Evolutionary conservation across 2,113 vertebrate species (phyloP).

Genomic region (Mungos mungo): DNA sequence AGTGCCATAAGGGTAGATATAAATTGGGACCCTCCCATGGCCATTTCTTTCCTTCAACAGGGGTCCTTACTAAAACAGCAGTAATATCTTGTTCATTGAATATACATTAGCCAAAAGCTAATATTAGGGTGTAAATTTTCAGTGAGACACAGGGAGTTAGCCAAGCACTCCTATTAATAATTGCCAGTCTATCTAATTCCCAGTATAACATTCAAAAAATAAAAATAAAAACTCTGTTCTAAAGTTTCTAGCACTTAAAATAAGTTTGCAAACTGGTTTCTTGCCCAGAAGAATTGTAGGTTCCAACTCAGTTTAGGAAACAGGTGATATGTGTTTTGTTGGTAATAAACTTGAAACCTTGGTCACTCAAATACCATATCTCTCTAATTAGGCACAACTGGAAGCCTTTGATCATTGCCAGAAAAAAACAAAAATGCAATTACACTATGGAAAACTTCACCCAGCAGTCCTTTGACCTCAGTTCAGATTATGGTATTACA

Average conservation of each 20-base stretch:
- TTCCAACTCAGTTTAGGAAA: constrained; percentile 67
- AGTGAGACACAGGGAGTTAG: not conserved
- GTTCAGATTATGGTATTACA: not conserved
- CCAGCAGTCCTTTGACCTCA: not conserved
- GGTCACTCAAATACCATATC: constrained; percentile 66
- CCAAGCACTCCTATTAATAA: constrained; percentile 44
- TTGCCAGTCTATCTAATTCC: constrained; percentile 61
- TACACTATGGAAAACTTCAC: constrained; percentile 9
- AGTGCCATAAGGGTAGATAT: not conserved
- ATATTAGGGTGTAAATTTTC: constrained; percentile 22
- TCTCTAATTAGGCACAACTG: constrained; percentile 68
- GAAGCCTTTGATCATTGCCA: constrained; percentile 60
- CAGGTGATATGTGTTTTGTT: constrained; percentile 63
- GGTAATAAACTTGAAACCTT: constrained; percentile 72
- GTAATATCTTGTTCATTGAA: constrained; percentile 41
- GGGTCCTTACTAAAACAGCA: not conserved
- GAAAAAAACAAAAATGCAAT: constrained; percentile 45
- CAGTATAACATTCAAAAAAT: constrained; percentile 52
- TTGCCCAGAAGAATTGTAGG: constrained; percentile 21
- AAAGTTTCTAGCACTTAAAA: constrained; percentile 61
- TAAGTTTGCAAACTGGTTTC: constrained; percentile 57
- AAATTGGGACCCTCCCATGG: not conserved
- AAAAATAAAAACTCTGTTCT: constrained; percentile 18
- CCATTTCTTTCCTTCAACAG: not conserved
- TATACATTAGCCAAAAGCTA: not conserved